Conservation (phyloP, 2,888 invertebrate genomes). For the Endotricha flammealis region DNA sequence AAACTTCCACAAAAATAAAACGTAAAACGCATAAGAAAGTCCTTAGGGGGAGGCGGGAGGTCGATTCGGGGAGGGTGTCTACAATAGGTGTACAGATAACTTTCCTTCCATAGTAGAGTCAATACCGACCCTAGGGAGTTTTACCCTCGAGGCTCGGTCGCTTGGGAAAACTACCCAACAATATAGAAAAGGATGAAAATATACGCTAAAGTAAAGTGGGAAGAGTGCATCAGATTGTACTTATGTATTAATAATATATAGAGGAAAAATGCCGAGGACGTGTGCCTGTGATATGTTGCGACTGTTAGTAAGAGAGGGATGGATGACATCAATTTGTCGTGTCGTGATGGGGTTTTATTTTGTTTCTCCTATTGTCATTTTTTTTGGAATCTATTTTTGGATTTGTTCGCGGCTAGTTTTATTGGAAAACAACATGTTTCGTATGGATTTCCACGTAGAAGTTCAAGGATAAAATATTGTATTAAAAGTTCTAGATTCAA, state of each 20-base stretch:
- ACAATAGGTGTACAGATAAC: slow-evolving; percentile 78
- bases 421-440: neutral
- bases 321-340: slow-evolving; percentile 77
- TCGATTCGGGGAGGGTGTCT: slow-evolving; percentile 47
- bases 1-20: slow-evolving; percentile 53
- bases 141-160: slow-evolving; percentile 76
- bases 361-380: slow-evolving; percentile 65
- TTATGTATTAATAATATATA: slow-evolving; percentile 78
- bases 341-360: slow-evolving; percentile 78
- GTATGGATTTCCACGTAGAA: neutral
- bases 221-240: slow-evolving; percentile 63
- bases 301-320: slow-evolving; percentile 76
- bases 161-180: slow-evolving; percentile 79
- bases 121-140: slow-evolving; percentile 77
- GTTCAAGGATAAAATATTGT: neutral
- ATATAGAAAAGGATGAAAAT: slow-evolving; percentile 71
- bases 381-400: slow-evolving; percentile 33
- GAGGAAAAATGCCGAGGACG: slow-evolving; percentile 77
- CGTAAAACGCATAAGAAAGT: slow-evolving; percentile 76
- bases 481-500: too few species aligned
- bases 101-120: slow-evolving; percentile 77
- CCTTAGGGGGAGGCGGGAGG: slow-evolving; percentile 45
- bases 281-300: slow-evolving; percentile 75
- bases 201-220: slow-evolving; percentile 39
- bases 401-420: slow-evolving; percentile 22